phyloP scores from a whole-genome alignment of 2,888 invertebrate species.

The Notodonta dromedarius region DNA sequence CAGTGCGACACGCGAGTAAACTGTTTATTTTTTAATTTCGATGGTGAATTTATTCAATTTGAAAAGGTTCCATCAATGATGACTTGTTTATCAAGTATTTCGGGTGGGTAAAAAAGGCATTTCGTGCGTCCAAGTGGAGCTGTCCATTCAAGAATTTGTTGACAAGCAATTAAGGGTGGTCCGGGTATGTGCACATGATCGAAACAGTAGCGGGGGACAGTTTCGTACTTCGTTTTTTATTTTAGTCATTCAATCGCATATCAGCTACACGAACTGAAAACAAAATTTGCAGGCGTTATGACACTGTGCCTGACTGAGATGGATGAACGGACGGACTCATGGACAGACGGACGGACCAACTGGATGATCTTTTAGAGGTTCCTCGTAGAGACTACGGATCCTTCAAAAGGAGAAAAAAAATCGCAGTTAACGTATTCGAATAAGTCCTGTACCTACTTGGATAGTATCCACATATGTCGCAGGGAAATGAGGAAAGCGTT shows the following conservation, averaged over 20 bases:
- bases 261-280: neutral
- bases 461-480: too few species aligned
- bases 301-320: too few species aligned
- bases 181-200: slow-evolving; percentile 43
- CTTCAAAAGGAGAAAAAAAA: too few species aligned
- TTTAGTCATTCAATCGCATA: slow-evolving; percentile 12
- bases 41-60: slow-evolving; percentile 37
- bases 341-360: too few species aligned
- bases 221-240: slow-evolving; percentile 44
- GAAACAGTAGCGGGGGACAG: slow-evolving; percentile 46
- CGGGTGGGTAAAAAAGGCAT: slow-evolving; percentile 63
- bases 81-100: slow-evolving; percentile 72
- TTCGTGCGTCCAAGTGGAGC: slow-evolving; percentile 59
- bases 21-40: slow-evolving; percentile 25
- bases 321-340: too few species aligned
- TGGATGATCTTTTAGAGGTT: too few species aligned
- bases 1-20: slow-evolving; percentile 23
- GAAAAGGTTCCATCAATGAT: slow-evolving; percentile 56
- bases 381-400: too few species aligned
- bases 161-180: slow-evolving; percentile 76
- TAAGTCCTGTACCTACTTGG: too few species aligned
- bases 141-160: slow-evolving; percentile 77
- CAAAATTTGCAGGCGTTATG: neutral
- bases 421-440: too few species aligned
- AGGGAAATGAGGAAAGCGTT: too few species aligned